phyloP scores from a whole-genome alignment of 2,113 vertebrate species.

The Aegotheles bennettii region DNA sequence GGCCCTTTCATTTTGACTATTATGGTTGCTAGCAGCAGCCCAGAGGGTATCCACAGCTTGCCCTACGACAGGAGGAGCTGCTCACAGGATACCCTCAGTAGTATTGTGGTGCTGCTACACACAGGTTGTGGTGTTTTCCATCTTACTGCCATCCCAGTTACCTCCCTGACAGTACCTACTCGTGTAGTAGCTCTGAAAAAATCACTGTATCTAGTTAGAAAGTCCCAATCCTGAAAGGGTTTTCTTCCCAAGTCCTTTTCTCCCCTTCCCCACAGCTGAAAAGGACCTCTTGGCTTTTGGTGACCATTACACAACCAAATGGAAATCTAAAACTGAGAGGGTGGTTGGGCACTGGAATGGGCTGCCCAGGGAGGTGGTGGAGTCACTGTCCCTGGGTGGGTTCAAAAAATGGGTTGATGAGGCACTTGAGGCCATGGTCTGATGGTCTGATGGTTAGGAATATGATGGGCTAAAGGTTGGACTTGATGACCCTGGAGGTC shows the following conservation, averaged over 20 bases:
- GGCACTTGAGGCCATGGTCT: no score
- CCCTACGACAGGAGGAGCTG: neutral
- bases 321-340: no score
- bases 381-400: no score
- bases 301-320: neutral
- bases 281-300: neutral
- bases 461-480: no score
- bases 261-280: neutral
- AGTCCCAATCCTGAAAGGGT: neutral
- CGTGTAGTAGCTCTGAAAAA: neutral
- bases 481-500: no score
- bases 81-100: neutral
- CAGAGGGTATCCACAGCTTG: fast-evolving
- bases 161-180: neutral
- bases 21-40: neutral
- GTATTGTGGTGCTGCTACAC: neutral
- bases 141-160: neutral
- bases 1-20: neutral
- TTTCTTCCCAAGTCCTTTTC: neutral
- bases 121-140: neutral
- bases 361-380: no score
- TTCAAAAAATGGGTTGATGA: no score
- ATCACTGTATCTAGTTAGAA: neutral
- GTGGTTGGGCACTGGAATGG: no score
- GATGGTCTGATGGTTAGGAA: no score